A percentile compares a stretch with the other conserved stretches of the same genome.
Evolutionary conservation across 2,888 invertebrate species (phyloP).

Genomic region (Leuctra nigra): DNA sequence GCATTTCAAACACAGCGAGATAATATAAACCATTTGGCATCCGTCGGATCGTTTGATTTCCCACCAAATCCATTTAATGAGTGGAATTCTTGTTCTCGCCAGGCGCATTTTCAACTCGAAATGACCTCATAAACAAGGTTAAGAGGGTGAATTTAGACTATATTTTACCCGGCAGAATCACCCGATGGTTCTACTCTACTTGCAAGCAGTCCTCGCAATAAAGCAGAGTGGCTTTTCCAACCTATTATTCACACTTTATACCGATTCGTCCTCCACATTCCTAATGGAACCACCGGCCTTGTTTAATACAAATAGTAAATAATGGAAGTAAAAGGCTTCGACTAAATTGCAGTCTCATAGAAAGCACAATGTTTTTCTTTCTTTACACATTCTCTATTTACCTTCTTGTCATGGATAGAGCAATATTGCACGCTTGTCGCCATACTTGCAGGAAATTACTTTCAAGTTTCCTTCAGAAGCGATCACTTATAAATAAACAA

Average conservation of each 20-base stretch:
- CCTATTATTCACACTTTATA: slow-evolving; percentile 9
- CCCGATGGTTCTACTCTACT: slow-evolving; percentile 3
- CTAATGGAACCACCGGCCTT: neutral
- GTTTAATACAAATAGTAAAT: slow-evolving; percentile 6
- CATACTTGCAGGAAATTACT: too few species aligned
- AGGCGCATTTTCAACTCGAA: neutral
- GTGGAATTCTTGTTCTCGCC: neutral
- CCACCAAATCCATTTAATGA: slow-evolving; percentile 11
- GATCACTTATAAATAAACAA: too few species aligned
- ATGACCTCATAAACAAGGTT: slow-evolving; percentile 15
- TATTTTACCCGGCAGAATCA: slow-evolving; percentile 3
- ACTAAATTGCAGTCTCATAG: slow-evolving; percentile 1
- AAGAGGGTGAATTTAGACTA: neutral
- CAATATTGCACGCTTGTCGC: too few species aligned
- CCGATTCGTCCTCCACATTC: neutral
- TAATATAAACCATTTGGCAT: slow-evolving; percentile 10
- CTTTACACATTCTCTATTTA: too few species aligned
- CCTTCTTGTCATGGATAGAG: too few species aligned
- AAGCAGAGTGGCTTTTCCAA: slow-evolving; percentile 7
- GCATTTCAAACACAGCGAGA: neutral
- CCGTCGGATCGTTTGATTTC: slow-evolving; percentile 13
- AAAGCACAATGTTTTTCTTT: too few species aligned
- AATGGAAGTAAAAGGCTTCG: neutral
- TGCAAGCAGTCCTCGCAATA: neutral
- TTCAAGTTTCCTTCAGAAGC: too few species aligned